Base-by-base conservation (phyloP, 1,140 invertebrate species). In the Drosophila teissieri region DNA sequence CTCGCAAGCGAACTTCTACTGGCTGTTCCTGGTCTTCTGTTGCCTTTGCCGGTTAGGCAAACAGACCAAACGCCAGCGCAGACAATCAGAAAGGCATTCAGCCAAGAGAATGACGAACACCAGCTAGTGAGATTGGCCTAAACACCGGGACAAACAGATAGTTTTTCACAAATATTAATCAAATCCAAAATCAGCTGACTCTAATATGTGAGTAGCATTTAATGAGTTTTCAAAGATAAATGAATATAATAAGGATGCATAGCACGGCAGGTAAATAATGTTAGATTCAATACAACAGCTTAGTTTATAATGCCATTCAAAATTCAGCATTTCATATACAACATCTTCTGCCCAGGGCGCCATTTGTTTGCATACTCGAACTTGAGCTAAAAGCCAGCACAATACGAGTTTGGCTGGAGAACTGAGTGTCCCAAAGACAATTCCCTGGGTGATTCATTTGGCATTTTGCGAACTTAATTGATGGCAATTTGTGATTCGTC, bases 391-490 rank as follows among this genome's bases (percentile, higher is more conserved):
- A 76, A 65, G 46, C 53, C 53, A 39, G 53, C 36, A 58, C 22
- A 62, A 62, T 31, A 31, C n/a, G n/a, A n/a, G n/a, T n/a, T n/a
- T 78, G 15, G 14, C 39, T 36, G 39, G 44, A 56, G 52, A 46
- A 46, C 65, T 34, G 67, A 24, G 15, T 45, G 42, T 19, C 42
- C 34, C 27, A 46, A 62, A 48, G 49, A 56, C 57, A 40, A 42
- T 52, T 86, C 67, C 51, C 46, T 51, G 56, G 44, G 48, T 54
- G 52, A 73, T 74, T 57, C 54, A 74, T 52, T 44, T 62, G 64
- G 80, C 56, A 67, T 79, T 80, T 84, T 79, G 80, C 70, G 73
- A 76, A 83, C 81, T 88, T 88, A 86, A 86, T 88, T 88, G 83
- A 88, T 79, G 83, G 65, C 75, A 86, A 88, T 89, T 89, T 74